These are phyloP conservation scores for Endomychus coccineus DNA, from an alignment of 2,888 invertebrate genomes.

Conservation along the genomic window DNA sequence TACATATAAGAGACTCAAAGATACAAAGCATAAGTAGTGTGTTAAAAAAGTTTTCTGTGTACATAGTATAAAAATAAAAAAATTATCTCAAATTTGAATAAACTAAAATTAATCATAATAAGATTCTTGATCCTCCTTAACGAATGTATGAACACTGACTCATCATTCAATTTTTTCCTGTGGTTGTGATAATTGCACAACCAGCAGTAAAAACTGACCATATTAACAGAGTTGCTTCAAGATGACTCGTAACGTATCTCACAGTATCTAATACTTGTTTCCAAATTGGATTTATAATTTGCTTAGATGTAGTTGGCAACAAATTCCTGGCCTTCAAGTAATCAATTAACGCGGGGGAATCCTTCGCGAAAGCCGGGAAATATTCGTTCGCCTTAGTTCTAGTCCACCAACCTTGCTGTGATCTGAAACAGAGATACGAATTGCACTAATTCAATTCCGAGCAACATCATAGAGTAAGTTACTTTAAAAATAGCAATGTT, in stretches of 20 bases:
- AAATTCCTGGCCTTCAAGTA: slow-evolving; percentile 52
- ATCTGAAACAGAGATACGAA: slow-evolving; percentile 28
- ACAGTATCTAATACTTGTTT: slow-evolving; percentile 46
- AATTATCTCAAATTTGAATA: too few relatives aligned
- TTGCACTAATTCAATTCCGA: not conserved
- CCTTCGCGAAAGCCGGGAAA: slow-evolving; percentile 52
- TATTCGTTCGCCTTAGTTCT: slow-evolving; percentile 51
- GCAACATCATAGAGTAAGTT: not conserved
- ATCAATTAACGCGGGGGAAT: slow-evolving; percentile 51
- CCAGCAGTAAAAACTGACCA: slow-evolving; percentile 53
- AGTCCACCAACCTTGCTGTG: slow-evolving; percentile 49
- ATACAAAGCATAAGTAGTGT: too few relatives aligned
- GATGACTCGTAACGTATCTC: slow-evolving; percentile 41
- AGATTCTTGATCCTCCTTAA: too few relatives aligned
- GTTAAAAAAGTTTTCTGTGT: too few relatives aligned
- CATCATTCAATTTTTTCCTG: slow-evolving; percentile 15
- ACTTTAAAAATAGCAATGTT: not conserved
- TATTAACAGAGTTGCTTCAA: slow-evolving; percentile 50
- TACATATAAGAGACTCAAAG: too few relatives aligned
- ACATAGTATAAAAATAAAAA: too few relatives aligned
- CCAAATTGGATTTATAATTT: slow-evolving; percentile 39
- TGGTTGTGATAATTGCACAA: slow-evolving; percentile 48
- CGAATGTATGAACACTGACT: too few relatives aligned
- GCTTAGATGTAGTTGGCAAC: slow-evolving; percentile 39
- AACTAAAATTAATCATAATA: too few relatives aligned